Evolutionary conservation across 2,797 vertebrate genomes (phyloP).

Genomic region (Sitta carolinensis): DNA sequence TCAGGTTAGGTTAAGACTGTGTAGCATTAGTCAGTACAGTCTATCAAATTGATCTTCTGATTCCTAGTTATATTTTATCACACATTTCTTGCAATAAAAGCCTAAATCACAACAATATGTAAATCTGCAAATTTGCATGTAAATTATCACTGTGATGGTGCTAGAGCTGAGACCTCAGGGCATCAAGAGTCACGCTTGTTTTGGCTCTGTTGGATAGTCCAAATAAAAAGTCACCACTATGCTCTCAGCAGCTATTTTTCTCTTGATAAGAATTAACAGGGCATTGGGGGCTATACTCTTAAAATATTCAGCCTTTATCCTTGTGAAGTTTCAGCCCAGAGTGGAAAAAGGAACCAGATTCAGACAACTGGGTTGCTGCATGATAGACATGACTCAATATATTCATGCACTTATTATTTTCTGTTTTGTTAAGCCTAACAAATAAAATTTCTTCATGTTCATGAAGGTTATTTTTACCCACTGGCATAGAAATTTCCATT

Average conservation of each 20-base stretch:
- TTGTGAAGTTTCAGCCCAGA: not conserved
- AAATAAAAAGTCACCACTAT: not conserved
- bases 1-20: not conserved
- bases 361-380: not conserved
- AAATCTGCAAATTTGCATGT: not conserved
- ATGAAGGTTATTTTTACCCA: not conserved
- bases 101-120: not conserved
- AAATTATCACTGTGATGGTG: not conserved
- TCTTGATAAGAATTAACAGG: not conserved
- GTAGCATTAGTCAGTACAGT: not conserved
- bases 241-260: not conserved
- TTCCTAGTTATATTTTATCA: not conserved
- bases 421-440: not conserved
- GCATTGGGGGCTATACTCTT: not conserved
- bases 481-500: not conserved
- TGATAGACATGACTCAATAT: not conserved
- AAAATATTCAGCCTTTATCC: not conserved
- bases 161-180: not conserved
- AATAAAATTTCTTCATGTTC: not conserved
- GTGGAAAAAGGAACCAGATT: not conserved
- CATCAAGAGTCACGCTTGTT: fast-evolving
- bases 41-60: not conserved
- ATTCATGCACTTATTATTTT: not conserved
- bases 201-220: not conserved
- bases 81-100: not conserved